Evolutionary conservation across 2,797 vertebrate species (phyloP).

Genomic region (Rhynchotus rufescens): DNA sequence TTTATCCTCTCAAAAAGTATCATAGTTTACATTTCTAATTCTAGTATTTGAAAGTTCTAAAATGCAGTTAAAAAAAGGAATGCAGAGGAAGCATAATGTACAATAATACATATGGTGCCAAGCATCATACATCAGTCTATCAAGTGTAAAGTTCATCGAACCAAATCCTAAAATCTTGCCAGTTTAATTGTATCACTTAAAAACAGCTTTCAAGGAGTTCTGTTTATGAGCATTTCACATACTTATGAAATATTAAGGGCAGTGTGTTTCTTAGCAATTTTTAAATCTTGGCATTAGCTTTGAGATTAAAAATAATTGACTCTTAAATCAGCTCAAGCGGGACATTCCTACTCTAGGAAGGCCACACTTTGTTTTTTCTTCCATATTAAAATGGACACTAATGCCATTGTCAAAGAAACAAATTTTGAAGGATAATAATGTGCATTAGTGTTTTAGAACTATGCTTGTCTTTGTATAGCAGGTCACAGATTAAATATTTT

Average conservation of each 20-base stretch:
- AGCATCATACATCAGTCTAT: neutral
- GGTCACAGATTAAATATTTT: neutral
- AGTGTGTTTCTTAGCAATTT: neutral
- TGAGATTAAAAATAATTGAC: neutral
- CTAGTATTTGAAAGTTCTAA: neutral
- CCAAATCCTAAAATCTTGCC: neutral
- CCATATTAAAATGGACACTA: neutral
- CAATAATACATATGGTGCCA: neutral
- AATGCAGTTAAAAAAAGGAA: neutral
- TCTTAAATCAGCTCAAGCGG: neutral
- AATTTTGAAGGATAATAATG: neutral
- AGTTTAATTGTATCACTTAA: neutral
- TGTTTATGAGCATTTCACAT: neutral
- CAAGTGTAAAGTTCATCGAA: neutral
- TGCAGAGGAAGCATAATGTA: neutral
- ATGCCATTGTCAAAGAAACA: neutral
- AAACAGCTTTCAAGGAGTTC: neutral
- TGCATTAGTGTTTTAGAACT: neutral
- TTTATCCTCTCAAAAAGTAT: neutral
- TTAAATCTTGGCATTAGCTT: slow-evolving; percentile 1
- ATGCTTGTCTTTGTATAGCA: neutral
- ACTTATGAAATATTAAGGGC: neutral
- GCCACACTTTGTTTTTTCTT: neutral
- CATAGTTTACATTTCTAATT: rapidly evolving
- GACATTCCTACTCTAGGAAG: neutral